phyloP scores from a whole-genome alignment of 2,888 invertebrate genomes.

The Idaea aversata region DNA sequence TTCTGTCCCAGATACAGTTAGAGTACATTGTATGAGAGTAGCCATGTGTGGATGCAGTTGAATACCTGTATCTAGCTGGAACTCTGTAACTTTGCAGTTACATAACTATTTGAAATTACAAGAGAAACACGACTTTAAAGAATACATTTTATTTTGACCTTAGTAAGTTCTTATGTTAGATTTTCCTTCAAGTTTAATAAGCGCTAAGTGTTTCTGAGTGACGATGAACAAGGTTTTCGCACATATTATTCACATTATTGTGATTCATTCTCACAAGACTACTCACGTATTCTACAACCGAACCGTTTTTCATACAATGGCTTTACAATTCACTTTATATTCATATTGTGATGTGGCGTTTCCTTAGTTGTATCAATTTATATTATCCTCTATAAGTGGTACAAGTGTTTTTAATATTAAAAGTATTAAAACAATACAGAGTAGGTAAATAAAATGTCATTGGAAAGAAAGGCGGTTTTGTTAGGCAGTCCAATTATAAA shows the following conservation, averaged over 20 bases:
- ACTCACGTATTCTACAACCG: conserved; percentile 42
- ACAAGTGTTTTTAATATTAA: background rate
- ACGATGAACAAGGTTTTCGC: conserved; percentile 16
- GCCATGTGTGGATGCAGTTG: conserved; percentile 13
- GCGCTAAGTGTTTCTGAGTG: background rate
- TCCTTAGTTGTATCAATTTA: conserved; percentile 54
- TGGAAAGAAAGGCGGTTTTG: no score
- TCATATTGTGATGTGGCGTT: conserved; percentile 51
- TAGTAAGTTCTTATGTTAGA: background rate
- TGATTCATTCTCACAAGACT: conserved; percentile 43
- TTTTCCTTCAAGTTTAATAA: background rate
- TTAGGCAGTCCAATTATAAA: no score
- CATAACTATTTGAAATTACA: background rate
- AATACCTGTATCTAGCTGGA: conserved; percentile 8
- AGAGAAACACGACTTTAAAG: background rate
- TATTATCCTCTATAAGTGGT: conserved; percentile 5
- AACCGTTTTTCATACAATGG: conserved; percentile 53
- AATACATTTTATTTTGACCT: background rate
- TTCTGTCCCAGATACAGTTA: conserved; percentile 39
- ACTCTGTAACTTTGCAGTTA: conserved; percentile 12
- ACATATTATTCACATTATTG: conserved; percentile 25
- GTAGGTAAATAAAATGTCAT: no score
- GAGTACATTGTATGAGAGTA: conserved; percentile 25
- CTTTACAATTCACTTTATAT: conserved; percentile 22
- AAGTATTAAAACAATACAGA: background rate